These are phyloP conservation scores for Gambusia holbrooki DNA, from an alignment of 2,113 vertebrate species.

Conservation along the genomic window DNA sequence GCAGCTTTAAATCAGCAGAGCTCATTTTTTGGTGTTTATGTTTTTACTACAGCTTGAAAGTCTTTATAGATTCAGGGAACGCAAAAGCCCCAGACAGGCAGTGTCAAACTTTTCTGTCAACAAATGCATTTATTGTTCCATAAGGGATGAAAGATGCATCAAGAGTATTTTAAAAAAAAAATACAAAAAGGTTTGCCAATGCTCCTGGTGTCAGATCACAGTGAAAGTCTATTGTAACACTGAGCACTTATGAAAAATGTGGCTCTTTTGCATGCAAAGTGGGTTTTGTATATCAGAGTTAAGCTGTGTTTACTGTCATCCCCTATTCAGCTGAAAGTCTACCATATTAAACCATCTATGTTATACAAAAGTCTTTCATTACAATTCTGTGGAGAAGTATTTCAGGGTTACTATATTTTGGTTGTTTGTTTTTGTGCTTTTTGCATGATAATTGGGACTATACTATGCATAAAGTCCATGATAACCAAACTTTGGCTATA, in stretches of 20 bases:
- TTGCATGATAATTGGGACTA: background rate
- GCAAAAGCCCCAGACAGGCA: background rate
- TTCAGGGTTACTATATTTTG: background rate
- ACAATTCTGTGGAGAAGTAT: background rate
- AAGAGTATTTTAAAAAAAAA: background rate
- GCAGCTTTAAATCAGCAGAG: background rate
- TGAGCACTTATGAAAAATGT: background rate
- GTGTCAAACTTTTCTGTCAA: background rate
- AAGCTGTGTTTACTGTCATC: background rate
- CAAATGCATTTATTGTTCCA: background rate
- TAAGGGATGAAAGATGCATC: background rate
- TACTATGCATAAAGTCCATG: background rate
- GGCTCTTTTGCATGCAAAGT: background rate
- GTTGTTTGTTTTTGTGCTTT: background rate
- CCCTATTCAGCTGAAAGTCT: background rate
- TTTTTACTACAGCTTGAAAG: background rate
- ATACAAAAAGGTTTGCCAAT: background rate
- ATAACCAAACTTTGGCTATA: no score
- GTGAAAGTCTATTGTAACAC: background rate
- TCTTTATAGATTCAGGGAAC: background rate
- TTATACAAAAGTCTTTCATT: background rate
- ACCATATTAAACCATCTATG: background rate
- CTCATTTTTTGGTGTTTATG: background rate
- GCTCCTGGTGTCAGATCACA: background rate
- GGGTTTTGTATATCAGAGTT: background rate